Evolutionary conservation across 2,888 invertebrate species (phyloP).

Genomic region (Lasioglossum marginatum): DNA sequence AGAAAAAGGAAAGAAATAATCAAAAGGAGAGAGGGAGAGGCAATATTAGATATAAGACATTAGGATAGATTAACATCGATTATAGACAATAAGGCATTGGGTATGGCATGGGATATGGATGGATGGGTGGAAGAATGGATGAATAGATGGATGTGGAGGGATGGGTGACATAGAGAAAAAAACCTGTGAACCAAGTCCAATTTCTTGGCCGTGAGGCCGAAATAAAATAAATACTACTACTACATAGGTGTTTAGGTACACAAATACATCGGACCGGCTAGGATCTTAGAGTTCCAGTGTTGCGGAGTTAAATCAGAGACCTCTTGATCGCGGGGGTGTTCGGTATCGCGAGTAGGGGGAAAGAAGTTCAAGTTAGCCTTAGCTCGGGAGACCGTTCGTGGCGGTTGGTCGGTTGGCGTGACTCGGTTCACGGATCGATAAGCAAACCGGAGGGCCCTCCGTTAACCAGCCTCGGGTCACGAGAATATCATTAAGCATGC

Average conservation of each 20-base stretch:
- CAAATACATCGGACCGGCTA: background rate
- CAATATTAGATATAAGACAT: no score
- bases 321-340: conserved; percentile 1
- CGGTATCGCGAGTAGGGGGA: conserved; percentile 10
- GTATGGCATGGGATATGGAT: no score
- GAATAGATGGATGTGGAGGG: no score
- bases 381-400: conserved; percentile 63
- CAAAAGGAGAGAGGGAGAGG: no score
- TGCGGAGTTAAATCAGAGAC: background rate
- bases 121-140: no score
- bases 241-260: background rate
- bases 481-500: conserved; percentile 77
- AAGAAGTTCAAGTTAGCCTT: conserved; percentile 62
- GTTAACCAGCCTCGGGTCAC: conserved; percentile 76
- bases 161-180: no score
- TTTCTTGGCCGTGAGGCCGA: no score
- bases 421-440: conserved; percentile 78
- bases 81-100: no score
- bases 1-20: no score
- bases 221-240: no score
- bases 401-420: conserved; percentile 78
- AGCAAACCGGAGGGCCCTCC: conserved; percentile 62
- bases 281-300: background rate
- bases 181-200: no score
- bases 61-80: no score